Evolutionary conservation across 2,888 invertebrate species (phyloP), one percentile per base, ranked within the genome.

Genomic region (Blastobasis adustella): DNA sequence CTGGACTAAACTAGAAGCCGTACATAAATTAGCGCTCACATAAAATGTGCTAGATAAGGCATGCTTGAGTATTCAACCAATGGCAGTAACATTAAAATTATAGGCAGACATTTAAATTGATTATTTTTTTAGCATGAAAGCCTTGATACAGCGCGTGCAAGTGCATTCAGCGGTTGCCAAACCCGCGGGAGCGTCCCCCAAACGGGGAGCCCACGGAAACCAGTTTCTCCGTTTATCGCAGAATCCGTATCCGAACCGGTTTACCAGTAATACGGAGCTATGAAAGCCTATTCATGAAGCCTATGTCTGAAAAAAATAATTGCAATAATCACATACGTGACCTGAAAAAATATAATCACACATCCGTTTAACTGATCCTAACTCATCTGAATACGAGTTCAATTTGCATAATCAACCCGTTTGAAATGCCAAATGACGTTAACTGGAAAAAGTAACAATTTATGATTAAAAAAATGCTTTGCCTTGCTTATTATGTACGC

Each of bases 121-220:
- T 23, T 47, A 44, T 49, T 49, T 49, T n/a, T 45, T 37, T 45
- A 45, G 45, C 38, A 10, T 9, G 45, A 38, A 46, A 49, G 37
- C 53, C 52, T 52, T 52, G 52, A 46, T 42, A 37, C 7, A 23
- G 47, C 10, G 41, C 45, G 38, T 41, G 7, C 46, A 41, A 49
- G 50, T 68, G 71, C 70, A 71, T 70, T 72, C 69, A 63, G 71
- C 70, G 65, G 66, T 71, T 76, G 72, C 71, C 73, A 75, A 76
- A 76, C 65, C 62, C 60, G 56, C 60, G 59, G 50, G 58, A 66
- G 71, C 40, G 8, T 38, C 43, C 10, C n/a, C 8, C 42, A 10
- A 42, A 5, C 49, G 10, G 50, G 46, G 45, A 51, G 51, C 53
- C 58, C 49, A 46, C 58, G 49, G 53, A 68, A 81, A 82, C 83